Evolutionary conservation across 1,140 invertebrate species (phyloP).

Genomic region (Pseudobourletiella spinata): DNA sequence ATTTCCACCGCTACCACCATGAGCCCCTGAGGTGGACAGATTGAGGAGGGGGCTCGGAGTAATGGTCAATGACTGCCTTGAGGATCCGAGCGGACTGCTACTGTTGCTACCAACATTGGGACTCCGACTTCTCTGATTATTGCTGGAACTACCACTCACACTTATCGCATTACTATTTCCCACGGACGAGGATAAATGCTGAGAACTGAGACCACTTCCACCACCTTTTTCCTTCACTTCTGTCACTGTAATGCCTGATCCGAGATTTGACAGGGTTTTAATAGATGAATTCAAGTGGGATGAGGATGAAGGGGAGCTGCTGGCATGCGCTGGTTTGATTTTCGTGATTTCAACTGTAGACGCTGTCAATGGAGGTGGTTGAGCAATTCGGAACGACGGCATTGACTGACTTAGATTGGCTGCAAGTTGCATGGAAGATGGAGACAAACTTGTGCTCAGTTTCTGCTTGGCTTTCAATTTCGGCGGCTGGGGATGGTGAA

Average conservation of each 20-base stretch:
- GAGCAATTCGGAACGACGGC: neutral
- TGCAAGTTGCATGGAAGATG: neutral
- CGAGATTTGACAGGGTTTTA: slow-evolving; percentile 12
- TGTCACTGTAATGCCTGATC: slow-evolving; percentile 18
- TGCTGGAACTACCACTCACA: neutral
- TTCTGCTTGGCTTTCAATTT: neutral
- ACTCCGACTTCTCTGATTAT: slow-evolving; percentile 9
- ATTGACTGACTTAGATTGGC: neutral
- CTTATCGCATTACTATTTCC: neutral
- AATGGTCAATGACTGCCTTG: slow-evolving; percentile 22
- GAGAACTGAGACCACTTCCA: neutral
- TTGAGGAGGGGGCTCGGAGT: slow-evolving; percentile 18
- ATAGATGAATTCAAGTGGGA: neutral
- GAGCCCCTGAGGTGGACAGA: neutral
- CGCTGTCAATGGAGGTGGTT: neutral
- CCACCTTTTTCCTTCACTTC: slow-evolving; percentile 19
- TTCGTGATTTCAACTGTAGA: slow-evolving; percentile 12
- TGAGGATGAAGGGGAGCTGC: neutral
- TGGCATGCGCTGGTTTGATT: slow-evolving; percentile 5
- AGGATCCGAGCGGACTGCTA: neutral
- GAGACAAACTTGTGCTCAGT: neutral
- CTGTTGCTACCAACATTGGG: slow-evolving; percentile 1
- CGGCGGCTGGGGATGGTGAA: neutral
- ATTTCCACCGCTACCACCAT: neutral
- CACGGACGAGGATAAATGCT: neutral